Evolutionary conservation across 2,888 invertebrate genomes (phyloP).

Genomic region (Thera britannica): DNA sequence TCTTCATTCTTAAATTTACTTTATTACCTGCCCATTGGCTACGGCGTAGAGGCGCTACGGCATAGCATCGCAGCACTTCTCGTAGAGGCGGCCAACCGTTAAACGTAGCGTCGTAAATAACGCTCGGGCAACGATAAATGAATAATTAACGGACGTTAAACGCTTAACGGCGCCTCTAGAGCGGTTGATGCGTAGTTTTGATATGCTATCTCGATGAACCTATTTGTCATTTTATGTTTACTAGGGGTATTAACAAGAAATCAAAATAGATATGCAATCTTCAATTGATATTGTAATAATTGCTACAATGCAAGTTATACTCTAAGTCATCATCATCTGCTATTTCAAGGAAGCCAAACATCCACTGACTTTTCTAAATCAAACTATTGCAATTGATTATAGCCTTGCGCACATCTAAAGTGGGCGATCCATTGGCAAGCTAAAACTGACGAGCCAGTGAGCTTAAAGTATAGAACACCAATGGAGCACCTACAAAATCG

Average conservation of each 20-base stretch:
- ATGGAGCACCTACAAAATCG: no score
- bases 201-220: conserved; percentile 34
- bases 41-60: conserved; percentile 42
- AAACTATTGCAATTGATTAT: no score
- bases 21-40: conserved; percentile 49
- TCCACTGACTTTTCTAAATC: no score
- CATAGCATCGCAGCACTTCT: conserved; percentile 42
- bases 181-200: conserved; percentile 37
- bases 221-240: conserved; percentile 20
- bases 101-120: conserved; percentile 61
- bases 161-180: conserved; percentile 52
- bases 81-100: conserved; percentile 59
- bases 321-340: no score
- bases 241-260: not conserved
- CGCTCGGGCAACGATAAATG: conserved; percentile 64
- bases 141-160: conserved; percentile 72
- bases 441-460: no score
- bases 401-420: no score
- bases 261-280: not conserved
- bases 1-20: conserved; percentile 40
- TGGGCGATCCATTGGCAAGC: no score
- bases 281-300: no score
- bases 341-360: no score
- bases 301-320: no score
- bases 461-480: no score